phyloP scores from a whole-genome alignment of 64 coral and sea anemone species.

The Dendrophyllia cribrosa region DNA sequence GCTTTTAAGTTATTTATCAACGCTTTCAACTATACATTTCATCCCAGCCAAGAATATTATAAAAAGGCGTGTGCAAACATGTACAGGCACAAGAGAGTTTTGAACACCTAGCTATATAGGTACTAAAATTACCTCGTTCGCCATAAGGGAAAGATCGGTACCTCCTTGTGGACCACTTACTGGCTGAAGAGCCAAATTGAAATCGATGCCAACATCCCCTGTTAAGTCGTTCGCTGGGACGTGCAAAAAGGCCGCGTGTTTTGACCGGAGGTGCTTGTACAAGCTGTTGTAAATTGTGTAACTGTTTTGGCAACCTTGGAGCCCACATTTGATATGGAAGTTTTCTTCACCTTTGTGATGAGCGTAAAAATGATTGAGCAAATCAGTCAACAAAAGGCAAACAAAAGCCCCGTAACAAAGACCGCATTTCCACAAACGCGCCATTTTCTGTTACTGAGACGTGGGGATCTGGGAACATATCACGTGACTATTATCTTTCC shows the following conservation, averaged over 20 bases:
- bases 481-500: no score
- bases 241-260: neutral
- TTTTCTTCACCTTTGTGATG: conserved; percentile 10
- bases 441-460: neutral
- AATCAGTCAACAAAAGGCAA: conserved; percentile 21
- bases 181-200: neutral
- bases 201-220: neutral
- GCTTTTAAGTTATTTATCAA: no score
- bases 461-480: neutral
- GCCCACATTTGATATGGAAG: neutral
- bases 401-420: neutral
- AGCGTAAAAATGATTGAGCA: conserved; percentile 6
- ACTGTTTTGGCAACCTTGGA: neutral
- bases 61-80: no score
- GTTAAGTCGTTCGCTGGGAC: neutral
- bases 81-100: no score
- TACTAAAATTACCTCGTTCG: neutral
- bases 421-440: neutral
- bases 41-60: no score
- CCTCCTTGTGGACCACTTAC: neutral
- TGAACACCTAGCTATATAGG: no score
- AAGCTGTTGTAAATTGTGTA: conserved; percentile 5
- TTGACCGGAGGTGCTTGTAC: conserved; percentile 8
- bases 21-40: no score
- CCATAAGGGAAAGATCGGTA: neutral